Conservation (phyloP, 1,140 invertebrate genomes). For the Pygmarrhopalites habei region DNA sequence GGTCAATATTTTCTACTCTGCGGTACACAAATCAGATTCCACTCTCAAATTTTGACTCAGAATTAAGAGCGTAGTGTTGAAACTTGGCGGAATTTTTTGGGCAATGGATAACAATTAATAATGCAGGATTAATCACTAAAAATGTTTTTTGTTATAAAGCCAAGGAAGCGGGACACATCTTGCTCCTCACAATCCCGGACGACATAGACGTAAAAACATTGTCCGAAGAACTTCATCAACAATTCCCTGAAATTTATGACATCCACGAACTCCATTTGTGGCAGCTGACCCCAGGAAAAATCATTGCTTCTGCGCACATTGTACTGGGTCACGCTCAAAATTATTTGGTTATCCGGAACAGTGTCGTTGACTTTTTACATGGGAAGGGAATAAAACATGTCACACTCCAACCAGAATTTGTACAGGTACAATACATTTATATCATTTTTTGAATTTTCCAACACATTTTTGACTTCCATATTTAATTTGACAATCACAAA, state of each 20-base stretch:
- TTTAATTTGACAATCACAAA: no score
- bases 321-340: constrained; percentile 59
- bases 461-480: no score
- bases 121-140: constrained; percentile 20
- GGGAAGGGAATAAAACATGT: constrained; percentile 66
- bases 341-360: constrained; percentile 36
- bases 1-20: no score
- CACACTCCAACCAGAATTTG: constrained; percentile 71
- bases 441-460: no score
- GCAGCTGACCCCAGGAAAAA: constrained; percentile 62
- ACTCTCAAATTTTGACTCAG: no score
- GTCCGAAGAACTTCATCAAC: constrained; percentile 50
- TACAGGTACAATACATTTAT: constrained; percentile 42
- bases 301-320: constrained; percentile 65
- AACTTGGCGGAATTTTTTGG: no score
- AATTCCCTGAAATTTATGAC: constrained; percentile 70
- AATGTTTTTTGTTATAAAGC: constrained; percentile 52
- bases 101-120: no score
- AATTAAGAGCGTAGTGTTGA: no score
- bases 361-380: constrained; percentile 56
- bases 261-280: constrained; percentile 79
- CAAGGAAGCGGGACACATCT: constrained; percentile 67
- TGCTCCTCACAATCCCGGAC: constrained; percentile 72
- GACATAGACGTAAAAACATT: constrained; percentile 58
- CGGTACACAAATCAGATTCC: no score